Percentiles rank a stretch among this genome's conserved stretches.
These are phyloP conservation scores for Otolemur crassicaudatus DNA, from an alignment of 2,797 vertebrate species.

Conservation along the genomic window DNA sequence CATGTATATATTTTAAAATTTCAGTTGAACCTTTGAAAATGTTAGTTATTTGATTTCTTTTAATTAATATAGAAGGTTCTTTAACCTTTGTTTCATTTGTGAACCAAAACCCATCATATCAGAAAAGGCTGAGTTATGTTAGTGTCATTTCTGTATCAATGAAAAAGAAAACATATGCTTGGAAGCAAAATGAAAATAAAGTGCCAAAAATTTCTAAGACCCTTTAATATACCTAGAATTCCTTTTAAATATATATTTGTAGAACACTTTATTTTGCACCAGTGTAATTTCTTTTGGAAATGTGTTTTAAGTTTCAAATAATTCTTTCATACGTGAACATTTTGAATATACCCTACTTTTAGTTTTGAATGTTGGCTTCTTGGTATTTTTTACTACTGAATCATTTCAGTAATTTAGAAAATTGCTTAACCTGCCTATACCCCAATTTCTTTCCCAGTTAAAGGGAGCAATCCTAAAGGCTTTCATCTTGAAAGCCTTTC, in stretches of 20 bases:
- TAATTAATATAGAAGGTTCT: background rate
- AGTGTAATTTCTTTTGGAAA: conserved; percentile 44
- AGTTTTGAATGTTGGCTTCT: conserved; percentile 8
- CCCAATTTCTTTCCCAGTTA: conserved; percentile 16
- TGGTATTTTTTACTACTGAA: conserved; percentile 17
- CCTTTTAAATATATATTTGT: conserved; percentile 14
- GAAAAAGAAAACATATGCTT: background rate
- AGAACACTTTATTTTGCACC: background rate
- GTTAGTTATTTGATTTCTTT: background rate
- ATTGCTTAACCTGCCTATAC: background rate
- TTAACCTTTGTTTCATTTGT: conserved; percentile 35
- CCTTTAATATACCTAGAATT: conserved; percentile 16
- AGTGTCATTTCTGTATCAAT: background rate
- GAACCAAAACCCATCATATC: background rate
- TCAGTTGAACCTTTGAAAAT: conserved; percentile 6
- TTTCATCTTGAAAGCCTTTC: conserved; percentile 40
- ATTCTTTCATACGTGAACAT: conserved; percentile 5
- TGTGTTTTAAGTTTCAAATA: conserved; percentile 46
- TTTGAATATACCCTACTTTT: conserved; percentile 12
- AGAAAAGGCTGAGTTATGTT: background rate
- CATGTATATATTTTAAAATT: background rate
- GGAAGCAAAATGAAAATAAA: conserved; percentile 48
- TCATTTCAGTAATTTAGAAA: conserved; percentile 50
- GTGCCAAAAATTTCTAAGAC: background rate
- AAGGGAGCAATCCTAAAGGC: background rate